Evolutionary conservation across 2,113 vertebrate genomes (phyloP).

Genomic region (Spheniscus mendiculus): DNA sequence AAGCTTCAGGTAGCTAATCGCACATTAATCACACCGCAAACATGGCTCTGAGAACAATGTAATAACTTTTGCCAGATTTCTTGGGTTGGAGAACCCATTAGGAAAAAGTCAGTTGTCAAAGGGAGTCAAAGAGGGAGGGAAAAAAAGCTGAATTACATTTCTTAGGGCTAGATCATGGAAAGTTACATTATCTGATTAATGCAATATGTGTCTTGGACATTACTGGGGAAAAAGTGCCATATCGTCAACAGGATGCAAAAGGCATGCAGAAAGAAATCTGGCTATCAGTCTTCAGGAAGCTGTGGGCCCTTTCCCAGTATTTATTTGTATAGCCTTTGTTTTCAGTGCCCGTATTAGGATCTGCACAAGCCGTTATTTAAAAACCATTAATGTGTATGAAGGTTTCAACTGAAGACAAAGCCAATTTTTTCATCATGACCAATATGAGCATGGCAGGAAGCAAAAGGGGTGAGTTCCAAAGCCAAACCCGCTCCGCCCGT

Average conservation of each 20-base stretch:
- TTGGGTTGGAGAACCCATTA: conserved; percentile 42
- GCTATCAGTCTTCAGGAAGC: conserved; percentile 58
- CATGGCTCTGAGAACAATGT: conserved; percentile 33
- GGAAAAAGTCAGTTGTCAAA: conserved; percentile 34
- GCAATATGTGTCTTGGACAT: conserved; percentile 53
- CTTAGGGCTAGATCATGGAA: conserved; percentile 43
- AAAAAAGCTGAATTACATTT: conserved; percentile 22
- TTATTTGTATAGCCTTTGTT: conserved; percentile 57
- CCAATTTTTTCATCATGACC: conserved; percentile 20
- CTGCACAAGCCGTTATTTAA: neutral
- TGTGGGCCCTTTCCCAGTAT: conserved; percentile 58
- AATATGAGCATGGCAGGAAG: conserved; percentile 13
- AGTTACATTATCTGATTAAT: conserved; percentile 52
- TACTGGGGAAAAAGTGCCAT: conserved; percentile 42
- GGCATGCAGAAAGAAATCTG: conserved; percentile 67
- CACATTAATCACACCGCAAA: conserved; percentile 5
- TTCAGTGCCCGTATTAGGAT: conserved; percentile 50
- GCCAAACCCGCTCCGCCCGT: neutral
- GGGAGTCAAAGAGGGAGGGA: neutral
- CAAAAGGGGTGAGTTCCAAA: conserved; percentile 38
- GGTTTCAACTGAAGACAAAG: conserved; percentile 55
- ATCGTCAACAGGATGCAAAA: conserved; percentile 57
- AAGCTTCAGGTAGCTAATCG: neutral
- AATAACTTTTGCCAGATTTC: conserved; percentile 28
- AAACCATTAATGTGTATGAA: neutral